Conservation (phyloP, 1,140 invertebrate species). For the Aphaenogaster ashmeadi region DNA sequence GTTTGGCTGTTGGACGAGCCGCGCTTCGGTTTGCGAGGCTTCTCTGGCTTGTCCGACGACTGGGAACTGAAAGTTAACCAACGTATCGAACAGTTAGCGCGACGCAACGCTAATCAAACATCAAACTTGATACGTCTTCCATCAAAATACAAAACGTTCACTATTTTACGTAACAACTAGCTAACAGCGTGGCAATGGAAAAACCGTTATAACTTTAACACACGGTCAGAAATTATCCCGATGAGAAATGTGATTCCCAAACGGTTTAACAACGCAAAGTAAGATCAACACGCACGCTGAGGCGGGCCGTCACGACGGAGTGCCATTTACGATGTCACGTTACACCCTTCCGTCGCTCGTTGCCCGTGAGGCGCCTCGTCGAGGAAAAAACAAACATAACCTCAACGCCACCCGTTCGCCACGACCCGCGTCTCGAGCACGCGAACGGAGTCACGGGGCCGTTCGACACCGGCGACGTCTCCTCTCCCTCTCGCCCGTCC, state of each 20-base stretch:
- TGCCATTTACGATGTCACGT: conserved; percentile 68
- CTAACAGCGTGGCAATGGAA: neutral
- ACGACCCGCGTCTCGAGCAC: neutral
- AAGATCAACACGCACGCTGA: conserved; percentile 32
- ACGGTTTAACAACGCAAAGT: neutral
- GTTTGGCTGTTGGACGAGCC: conserved; percentile 80
- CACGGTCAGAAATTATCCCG: neutral
- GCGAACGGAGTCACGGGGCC: conserved; percentile 9
- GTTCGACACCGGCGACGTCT: neutral
- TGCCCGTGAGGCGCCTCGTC: conserved; percentile 71
- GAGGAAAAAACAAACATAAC: conserved; percentile 79
- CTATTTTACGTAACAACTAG: neutral
- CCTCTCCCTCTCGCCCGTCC: neutral
- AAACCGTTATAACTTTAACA: neutral
- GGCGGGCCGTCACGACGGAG: conserved; percentile 14
- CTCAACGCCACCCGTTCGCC: conserved; percentile 65
- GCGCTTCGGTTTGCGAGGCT: conserved; percentile 83
- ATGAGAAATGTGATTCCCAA: neutral
- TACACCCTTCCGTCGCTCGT: conserved; percentile 70
- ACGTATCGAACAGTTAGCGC: neutral
- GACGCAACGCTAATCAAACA: too few relatives aligned
- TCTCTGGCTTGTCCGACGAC: conserved; percentile 85
- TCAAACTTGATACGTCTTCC: neutral
- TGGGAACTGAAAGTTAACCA: conserved; percentile 82
- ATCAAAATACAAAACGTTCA: neutral